A percentile compares a stretch with the other conserved stretches of the same genome.
Evolutionary conservation across 2,797 vertebrate species (phyloP).

Genomic region (Poecilia wingei): DNA sequence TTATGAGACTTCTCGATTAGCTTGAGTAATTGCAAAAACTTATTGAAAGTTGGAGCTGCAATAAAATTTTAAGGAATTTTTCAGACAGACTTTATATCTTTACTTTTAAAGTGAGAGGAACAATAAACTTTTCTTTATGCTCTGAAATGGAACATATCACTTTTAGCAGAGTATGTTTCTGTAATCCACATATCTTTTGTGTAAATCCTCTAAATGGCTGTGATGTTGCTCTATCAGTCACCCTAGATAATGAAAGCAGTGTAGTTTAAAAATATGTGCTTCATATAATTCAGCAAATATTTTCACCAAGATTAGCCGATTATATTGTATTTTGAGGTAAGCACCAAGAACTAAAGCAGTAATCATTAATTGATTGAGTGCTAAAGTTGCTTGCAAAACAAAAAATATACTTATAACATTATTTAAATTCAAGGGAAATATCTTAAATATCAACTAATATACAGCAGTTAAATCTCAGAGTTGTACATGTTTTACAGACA

Average conservation of each 20-base stretch:
- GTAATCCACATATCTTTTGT: background rate
- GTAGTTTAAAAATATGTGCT: background rate
- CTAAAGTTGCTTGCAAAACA: background rate
- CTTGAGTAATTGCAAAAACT: background rate
- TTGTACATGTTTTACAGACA: background rate
- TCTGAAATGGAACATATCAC: background rate
- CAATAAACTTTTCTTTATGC: background rate
- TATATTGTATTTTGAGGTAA: background rate
- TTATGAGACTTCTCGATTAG: background rate
- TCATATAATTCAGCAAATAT: background rate
- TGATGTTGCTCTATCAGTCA: background rate
- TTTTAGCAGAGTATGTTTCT: background rate
- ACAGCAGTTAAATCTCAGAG: background rate
- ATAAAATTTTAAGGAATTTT: background rate
- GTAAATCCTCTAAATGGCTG: background rate
- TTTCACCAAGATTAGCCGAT: background rate
- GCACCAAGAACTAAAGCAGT: background rate
- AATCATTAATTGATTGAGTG: background rate
- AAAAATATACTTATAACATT: background rate
- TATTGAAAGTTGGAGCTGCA: background rate
- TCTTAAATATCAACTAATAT: background rate
- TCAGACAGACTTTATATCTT: background rate
- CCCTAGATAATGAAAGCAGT: background rate
- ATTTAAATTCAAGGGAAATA: background rate
- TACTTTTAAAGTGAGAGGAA: background rate